phyloP scores from a whole-genome alignment of 2,888 invertebrate species.

The Stomorhina lunata region DNA sequence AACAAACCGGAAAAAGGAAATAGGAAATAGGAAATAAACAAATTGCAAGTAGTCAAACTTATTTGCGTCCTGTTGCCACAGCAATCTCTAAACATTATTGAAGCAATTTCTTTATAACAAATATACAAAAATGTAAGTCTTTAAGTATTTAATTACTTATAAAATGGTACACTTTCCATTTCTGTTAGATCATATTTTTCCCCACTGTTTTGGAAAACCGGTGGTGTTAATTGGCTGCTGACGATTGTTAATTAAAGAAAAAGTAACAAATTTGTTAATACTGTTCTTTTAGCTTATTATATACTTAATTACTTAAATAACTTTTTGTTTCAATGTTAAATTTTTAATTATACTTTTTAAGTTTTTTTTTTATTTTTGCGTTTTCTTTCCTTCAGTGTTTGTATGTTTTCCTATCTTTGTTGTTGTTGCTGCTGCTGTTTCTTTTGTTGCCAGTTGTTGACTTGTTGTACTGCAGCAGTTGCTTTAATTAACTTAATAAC shows the following conservation, averaged over 20 bases:
- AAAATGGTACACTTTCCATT: conserved; percentile 3
- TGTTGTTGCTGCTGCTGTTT: not conserved
- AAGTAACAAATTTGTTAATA: not conserved
- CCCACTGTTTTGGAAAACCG: not conserved
- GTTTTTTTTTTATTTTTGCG: not conserved
- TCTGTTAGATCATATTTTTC: not conserved
- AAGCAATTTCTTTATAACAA: not conserved
- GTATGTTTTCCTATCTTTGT: too few species aligned
- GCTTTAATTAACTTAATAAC: conserved; percentile 59
- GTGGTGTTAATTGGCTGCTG: conserved; percentile 35
- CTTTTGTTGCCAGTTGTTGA: conserved; percentile 6
- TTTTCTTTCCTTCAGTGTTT: too few species aligned
- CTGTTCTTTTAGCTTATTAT: conserved; percentile 18
- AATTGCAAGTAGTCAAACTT: conserved; percentile 4
- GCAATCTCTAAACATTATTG: not conserved
- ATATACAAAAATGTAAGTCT: not conserved
- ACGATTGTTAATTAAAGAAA: conserved; percentile 6
- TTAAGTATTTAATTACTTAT: conserved; percentile 34
- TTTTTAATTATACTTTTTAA: conserved; percentile 1
- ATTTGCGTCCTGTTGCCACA: not conserved
- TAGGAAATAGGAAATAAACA: not conserved
- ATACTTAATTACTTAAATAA: conserved; percentile 26
- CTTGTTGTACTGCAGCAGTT: conserved; percentile 8
- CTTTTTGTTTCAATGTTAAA: not conserved
- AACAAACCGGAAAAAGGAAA: not conserved